phyloP scores from a whole-genome alignment of 1,140 invertebrate species.

The Trichomalopsis sarcophagae region DNA sequence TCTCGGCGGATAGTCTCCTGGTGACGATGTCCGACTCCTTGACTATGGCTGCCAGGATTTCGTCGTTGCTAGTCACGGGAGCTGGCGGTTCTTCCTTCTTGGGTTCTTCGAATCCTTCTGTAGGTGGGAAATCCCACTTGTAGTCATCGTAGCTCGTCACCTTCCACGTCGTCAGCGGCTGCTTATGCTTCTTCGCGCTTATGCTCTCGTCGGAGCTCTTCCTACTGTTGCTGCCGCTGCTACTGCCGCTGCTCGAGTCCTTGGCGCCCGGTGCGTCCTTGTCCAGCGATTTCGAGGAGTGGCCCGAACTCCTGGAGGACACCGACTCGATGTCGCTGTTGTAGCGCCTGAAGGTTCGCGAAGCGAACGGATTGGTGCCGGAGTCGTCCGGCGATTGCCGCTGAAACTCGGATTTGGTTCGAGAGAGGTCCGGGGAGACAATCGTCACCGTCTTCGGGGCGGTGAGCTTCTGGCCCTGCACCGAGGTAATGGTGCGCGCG shows the following conservation, averaged over 20 bases:
- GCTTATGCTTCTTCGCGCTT: too few relatives aligned
- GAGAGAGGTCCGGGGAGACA: constrained; percentile 54
- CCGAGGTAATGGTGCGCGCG: constrained; percentile 57
- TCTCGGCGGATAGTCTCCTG: background rate
- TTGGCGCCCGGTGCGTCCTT: background rate
- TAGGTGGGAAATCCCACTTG: constrained; percentile 41
- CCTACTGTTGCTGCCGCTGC: constrained; percentile 25
- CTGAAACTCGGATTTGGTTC: background rate
- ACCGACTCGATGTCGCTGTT: constrained; percentile 50
- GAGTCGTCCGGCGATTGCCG: background rate
- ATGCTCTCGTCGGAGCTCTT: constrained; percentile 38
- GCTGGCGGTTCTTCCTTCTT: background rate
- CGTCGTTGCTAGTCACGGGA: background rate
- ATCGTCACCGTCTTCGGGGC: constrained; percentile 69
- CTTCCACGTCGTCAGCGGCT: background rate
- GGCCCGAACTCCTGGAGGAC: constrained; percentile 42
- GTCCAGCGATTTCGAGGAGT: constrained; percentile 35
- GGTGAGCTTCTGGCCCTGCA: constrained; percentile 47
- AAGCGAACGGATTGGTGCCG: background rate
- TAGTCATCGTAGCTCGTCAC: constrained; percentile 13
- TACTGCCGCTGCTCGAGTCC: background rate
- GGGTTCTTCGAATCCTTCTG: background rate
- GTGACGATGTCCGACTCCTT: constrained; percentile 22
- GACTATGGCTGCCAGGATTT: constrained; percentile 7
- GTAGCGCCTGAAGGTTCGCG: constrained; percentile 17